Percentiles rank a stretch among this genome's conserved stretches.
Evolutionary conservation across 2,113 vertebrate genomes (phyloP).

Genomic region (Daphoenositta chrysoptera): DNA sequence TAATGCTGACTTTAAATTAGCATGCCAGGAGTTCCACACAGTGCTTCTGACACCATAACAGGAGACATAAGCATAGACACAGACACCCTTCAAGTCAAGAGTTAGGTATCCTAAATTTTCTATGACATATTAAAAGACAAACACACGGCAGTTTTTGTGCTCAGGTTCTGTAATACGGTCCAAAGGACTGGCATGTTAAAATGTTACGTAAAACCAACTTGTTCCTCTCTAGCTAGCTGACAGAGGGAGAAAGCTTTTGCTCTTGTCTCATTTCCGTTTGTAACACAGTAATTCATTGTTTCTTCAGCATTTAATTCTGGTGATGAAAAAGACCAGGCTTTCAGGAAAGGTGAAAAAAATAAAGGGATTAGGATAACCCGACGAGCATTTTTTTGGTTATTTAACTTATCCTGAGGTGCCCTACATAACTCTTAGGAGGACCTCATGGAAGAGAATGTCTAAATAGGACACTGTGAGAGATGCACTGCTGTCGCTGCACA

Average conservation of each 20-base stretch:
- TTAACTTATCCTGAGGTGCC: background rate
- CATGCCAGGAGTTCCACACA: background rate
- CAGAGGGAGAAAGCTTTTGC: background rate
- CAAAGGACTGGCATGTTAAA: background rate
- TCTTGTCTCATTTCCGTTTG: background rate
- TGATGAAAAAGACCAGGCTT: background rate
- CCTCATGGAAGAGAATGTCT: background rate
- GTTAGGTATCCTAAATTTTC: background rate
- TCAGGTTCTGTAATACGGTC: background rate
- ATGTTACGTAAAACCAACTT: background rate
- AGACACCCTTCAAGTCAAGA: background rate
- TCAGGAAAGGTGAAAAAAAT: background rate
- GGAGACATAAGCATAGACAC: accelerated
- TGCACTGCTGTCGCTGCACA: background rate
- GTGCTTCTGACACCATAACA: background rate
- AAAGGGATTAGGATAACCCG: background rate
- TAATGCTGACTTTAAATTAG: background rate
- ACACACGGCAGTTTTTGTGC: background rate
- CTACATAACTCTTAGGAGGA: background rate
- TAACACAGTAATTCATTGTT: background rate
- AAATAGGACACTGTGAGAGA: background rate
- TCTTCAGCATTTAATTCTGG: background rate
- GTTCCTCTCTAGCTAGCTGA: background rate
- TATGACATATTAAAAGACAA: background rate
- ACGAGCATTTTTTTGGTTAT: background rate